These are phyloP conservation scores for Drosophila percnosoma DNA, from an alignment of 2,888 invertebrate species.

Conservation along the genomic window DNA sequence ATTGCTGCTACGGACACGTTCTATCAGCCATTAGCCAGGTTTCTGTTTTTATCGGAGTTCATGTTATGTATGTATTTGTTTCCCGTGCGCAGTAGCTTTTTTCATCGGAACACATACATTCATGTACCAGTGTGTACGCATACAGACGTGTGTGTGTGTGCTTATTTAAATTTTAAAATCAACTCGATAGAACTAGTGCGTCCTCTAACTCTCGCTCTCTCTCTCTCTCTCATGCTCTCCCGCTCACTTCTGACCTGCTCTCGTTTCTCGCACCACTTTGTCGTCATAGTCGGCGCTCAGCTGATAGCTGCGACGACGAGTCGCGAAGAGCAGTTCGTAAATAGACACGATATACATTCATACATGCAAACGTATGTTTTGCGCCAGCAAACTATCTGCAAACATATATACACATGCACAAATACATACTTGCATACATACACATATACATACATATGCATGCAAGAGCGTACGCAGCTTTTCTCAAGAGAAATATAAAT, in stretches of 20 bases:
- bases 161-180: slow-evolving; percentile 7
- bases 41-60: slow-evolving; percentile 11
- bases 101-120: slow-evolving; percentile 19
- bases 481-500: not conserved
- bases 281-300: slow-evolving; percentile 55
- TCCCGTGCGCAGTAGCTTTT: slow-evolving; percentile 50
- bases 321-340: not conserved
- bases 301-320: slow-evolving; percentile 41
- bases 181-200: slow-evolving; percentile 42
- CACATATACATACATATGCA: not conserved
- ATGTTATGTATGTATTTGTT: slow-evolving; percentile 24
- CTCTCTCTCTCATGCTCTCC: slow-evolving; percentile 2
- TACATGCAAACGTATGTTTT: slow-evolving; percentile 13
- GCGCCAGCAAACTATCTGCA: slow-evolving; percentile 6
- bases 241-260: slow-evolving; percentile 38
- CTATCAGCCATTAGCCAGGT: slow-evolving; percentile 18
- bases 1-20: slow-evolving; percentile 31
- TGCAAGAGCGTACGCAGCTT: slow-evolving; percentile 1
- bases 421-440: not conserved
- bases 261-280: slow-evolving; percentile 48
- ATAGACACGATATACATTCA: not conserved
- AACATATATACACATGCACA: not conserved
- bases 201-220: slow-evolving; percentile 31
- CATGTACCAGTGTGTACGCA: not conserved
- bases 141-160: not conserved